These are phyloP conservation scores for Channallabes apus DNA, from an alignment of 2,797 vertebrate genomes.

Conservation along the genomic window DNA sequence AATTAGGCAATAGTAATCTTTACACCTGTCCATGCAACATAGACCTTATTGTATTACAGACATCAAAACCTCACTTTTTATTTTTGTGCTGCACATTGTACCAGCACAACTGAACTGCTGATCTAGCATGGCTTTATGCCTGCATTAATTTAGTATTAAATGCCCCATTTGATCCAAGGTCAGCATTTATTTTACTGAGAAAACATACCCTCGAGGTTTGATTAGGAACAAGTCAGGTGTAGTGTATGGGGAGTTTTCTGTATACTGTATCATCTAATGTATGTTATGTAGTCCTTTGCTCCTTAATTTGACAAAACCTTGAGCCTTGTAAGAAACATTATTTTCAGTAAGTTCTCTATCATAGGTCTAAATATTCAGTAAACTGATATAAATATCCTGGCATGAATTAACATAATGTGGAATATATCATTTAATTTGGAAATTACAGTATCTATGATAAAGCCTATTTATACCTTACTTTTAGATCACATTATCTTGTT, in stretches of 20 bases:
- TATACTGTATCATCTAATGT: background rate
- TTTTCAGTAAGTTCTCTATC: background rate
- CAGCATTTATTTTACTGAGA: background rate
- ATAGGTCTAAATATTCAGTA: background rate
- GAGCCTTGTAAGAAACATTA: background rate
- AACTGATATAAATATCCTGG: no score
- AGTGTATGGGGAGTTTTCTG: background rate
- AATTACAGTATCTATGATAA: background rate
- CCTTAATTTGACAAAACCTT: background rate
- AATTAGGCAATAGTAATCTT: constrained; percentile 1
- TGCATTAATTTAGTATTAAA: constrained; percentile 29
- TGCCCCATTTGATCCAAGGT: constrained; percentile 24
- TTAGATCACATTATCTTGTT: background rate
- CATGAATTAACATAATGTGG: no score
- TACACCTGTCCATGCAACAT: background rate
- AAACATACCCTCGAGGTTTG: constrained; percentile 19
- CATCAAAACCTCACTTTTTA: background rate
- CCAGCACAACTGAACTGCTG: constrained; percentile 1
- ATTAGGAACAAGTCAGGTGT: constrained; percentile 30
- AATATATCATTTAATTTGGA: background rate
- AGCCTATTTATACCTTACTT: background rate
- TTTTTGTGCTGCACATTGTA: constrained; percentile 2
- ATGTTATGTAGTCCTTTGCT: background rate
- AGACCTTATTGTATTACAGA: background rate
- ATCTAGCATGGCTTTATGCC: constrained; percentile 14